Evolutionary conservation across 2,113 vertebrate species (phyloP).

Genomic region (Sceloporus tristichus): DNA sequence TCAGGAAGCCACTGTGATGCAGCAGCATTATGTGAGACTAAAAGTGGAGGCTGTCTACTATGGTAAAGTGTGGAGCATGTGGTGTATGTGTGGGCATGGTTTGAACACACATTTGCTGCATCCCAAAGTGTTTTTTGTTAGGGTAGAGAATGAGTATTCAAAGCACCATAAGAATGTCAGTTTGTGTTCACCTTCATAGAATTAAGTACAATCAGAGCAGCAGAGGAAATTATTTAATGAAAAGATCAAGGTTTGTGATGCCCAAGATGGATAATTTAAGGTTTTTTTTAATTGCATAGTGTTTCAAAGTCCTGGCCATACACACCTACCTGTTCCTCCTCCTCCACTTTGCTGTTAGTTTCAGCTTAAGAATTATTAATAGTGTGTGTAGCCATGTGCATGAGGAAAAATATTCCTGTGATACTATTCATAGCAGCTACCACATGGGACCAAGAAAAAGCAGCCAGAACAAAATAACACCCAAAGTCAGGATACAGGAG

Average conservation of each 20-base stretch:
- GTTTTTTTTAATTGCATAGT: neutral
- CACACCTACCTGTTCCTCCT: neutral
- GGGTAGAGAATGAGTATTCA: neutral
- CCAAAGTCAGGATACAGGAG: neutral
- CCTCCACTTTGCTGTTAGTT: neutral
- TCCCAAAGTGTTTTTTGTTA: neutral
- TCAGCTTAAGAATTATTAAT: neutral
- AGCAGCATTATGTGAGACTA: neutral
- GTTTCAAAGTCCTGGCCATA: neutral
- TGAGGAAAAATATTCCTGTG: neutral
- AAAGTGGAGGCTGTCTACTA: neutral
- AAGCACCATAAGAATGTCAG: neutral
- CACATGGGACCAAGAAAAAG: neutral
- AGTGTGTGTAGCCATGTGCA: neutral
- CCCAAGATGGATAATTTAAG: neutral
- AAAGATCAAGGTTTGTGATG: constrained; percentile 5
- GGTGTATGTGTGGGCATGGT: neutral
- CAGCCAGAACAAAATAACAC: neutral
- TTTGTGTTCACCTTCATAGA: neutral
- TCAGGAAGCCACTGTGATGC: neutral
- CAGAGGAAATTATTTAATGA: neutral
- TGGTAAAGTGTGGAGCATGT: neutral
- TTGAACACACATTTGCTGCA: neutral
- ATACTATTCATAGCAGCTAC: neutral
- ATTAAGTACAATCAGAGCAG: neutral